Evolutionary conservation across 1,140 invertebrate genomes (phyloP), one percentile per base, ranked within the genome.

Genomic region (Papilio polyxenes): DNA sequence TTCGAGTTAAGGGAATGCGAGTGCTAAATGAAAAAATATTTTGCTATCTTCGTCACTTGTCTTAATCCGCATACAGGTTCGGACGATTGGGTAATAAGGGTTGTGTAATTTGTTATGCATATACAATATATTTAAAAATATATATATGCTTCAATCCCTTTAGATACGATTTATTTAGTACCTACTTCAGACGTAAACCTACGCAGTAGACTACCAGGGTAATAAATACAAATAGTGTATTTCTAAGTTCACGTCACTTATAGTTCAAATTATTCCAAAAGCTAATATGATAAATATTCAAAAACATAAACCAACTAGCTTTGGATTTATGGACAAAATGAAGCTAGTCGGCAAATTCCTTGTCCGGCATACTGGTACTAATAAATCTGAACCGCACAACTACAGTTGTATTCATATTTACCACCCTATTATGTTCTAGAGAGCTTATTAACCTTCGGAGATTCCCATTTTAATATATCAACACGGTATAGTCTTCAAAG

Each of bases 41-140:
- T 92, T 92, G 88, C 87, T 89, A 89, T 84, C 49, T 85, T 85
- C 82, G 53, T 88, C 82, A 88, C 81, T 83, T 84, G 83, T 81
- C 78, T 88, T 82, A 83, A 87, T 87, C 78, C 82, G 86, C 83
- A 88, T 91, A 90, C 90, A 93, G 87, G 89, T 90, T 89, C 83
- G 84, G 83, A 87, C 86, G 87, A 86, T 89, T 93, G 91, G 92
- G 90, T 92, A 92, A 90, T 87, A 90, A 91, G 89, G 92, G 91
- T 93, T 94, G 92, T 94, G 91, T 91, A 90, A 89, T 91, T 92
- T 91, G 88, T 93, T 92, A 92, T 88, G 85, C 85, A 87, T 94
- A 91, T 92, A 92, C 88, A 91, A 89, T 89, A 90, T 89, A 87
- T 87, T 72, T 20, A 20, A 72, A 72, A 85, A 85, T 84, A 89